Evolutionary conservation across 2,888 invertebrate species (phyloP).

Genomic region (Apoda limacodes): DNA sequence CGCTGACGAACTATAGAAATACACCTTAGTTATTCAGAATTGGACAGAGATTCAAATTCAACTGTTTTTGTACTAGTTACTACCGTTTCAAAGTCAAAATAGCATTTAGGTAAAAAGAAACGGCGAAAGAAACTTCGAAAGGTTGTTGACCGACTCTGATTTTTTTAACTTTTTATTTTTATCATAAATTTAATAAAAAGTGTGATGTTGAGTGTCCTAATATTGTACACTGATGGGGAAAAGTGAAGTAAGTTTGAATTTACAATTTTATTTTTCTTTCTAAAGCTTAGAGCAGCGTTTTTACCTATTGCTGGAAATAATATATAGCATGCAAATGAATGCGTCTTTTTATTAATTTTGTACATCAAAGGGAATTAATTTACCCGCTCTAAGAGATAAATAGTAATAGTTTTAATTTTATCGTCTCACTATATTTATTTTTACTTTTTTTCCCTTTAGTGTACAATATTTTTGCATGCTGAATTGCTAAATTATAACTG

Average conservation of each 20-base stretch:
- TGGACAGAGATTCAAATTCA: too few relatives aligned
- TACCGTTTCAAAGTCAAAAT: too few relatives aligned
- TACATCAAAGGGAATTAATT: slow-evolving; percentile 62
- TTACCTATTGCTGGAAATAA: slow-evolving; percentile 14
- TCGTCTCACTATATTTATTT: slow-evolving; percentile 15
- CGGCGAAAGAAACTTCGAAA: too few relatives aligned
- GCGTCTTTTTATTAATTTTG: slow-evolving; percentile 31
- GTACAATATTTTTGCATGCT: slow-evolving; percentile 59
- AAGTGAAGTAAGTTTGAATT: slow-evolving; percentile 55
- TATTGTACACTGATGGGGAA: slow-evolving; percentile 69
- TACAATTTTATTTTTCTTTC: slow-evolving; percentile 31
- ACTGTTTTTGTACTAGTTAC: too few relatives aligned
- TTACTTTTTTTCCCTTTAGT: slow-evolving; percentile 59
- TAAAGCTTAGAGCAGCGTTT: slow-evolving; percentile 59
- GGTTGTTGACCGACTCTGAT: too few relatives aligned
- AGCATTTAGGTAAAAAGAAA: too few relatives aligned
- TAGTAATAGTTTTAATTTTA: slow-evolving; percentile 18
- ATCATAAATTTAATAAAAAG: too few relatives aligned
- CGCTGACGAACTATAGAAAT: too few relatives aligned
- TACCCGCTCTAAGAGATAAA: slow-evolving; percentile 57
- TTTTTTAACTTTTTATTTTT: too few relatives aligned
- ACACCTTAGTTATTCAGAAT: too few relatives aligned
- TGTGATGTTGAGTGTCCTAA: slow-evolving; percentile 32
- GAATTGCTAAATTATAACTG: too few relatives aligned
- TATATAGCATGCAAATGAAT: slow-evolving; percentile 39